Base-by-base conservation (phyloP, 2,888 invertebrate genomes). In the Busseola fusca region DNA sequence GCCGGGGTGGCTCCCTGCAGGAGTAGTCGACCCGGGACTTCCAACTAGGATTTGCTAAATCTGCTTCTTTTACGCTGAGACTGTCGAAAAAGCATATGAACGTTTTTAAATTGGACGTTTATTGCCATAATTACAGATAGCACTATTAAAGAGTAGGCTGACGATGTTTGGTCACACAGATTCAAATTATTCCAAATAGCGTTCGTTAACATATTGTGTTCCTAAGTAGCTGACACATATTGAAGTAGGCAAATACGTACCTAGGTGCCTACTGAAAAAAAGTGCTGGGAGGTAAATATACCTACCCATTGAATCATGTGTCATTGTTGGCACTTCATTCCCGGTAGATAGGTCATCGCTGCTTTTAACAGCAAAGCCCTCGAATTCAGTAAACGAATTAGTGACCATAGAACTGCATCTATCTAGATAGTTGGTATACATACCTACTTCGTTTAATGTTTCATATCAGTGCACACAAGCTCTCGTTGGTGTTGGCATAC, bases 1-100 rank as follows among this genome's bases (percentile, higher is more conserved):
- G 90, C 82, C 87, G 89, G 91, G 93, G 89, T 87, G 90, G 88
- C 87, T 85, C 93, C 93, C 93, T 91, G 93, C 93, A 91, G 92
- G 92, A 94, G 94, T 93, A 92, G 92, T 93, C 94, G 93, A 93
- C 94, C 92, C 94, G 94, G 93, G 93, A 90, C 92, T 90, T 90
- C 91, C 93, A 92, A 91, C 93, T 88, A 92, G 94, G 94, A 94
- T 95, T 94, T 94, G 93, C 91, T 93, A 94, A 94, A 94, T 94
- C 94, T 92, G 93, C 93, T 94, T 92, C 93, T 93, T 93, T 94
- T 90, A 89, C 87, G 87, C 80, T 74, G 89, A 81, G 86, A 74
- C 67, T 85, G 89, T 84, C 84, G 90, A 89, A 90, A 92, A 88
- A 90, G 87, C 78, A 83, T 86, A 87, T 83, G 82, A 83, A 81